Base-by-base conservation (phyloP, 1,140 invertebrate species). In the Dermatophagoides farinae region DNA sequence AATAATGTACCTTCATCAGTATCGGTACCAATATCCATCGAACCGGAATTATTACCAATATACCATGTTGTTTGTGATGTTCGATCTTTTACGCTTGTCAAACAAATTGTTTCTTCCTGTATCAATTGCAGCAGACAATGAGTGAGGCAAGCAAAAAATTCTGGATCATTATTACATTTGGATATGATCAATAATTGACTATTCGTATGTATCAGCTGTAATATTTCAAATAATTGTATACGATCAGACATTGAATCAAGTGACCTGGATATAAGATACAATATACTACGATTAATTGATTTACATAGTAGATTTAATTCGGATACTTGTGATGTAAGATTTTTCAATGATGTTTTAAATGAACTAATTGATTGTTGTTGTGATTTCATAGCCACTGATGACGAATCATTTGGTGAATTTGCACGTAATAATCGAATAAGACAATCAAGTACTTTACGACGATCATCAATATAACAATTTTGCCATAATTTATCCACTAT, bases 111-210 rank as follows among this genome's bases (percentile, higher is more conserved):
- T 25, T 51, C 54, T 40, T 65, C 59, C 53, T 67, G 82, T 25
- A 87, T 93, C 5, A 97, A 71, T 73, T 95, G 89, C 11, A 97
- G 74, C n/a, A 97, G 74, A 71, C 92, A 95, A 70, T 92, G 93
- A 12, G 87, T 90, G 6, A 98, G 74, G 70, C 92, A 95, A 1
- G 88, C 89, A 61, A 97, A 85, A 70, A 96, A 97, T 39, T 64
- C 43, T 40, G 87, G 72, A 70, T 96, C 90, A 68, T 89, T 88
- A 73, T 96, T 97, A 11, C 86, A 86, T 46, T 88, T 85, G 16
- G 89, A 89, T 1, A 37, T 6, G 70, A 97, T 91, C 49, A 97
- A 82, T 0, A 96, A 74, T 60, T 84, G 85, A 57, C 77, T 69
- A 67, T 77, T 83, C 60, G 80, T 88, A 12, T 88, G 89, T 10